A percentile compares a stretch with the other conserved stretches of the same genome.
Evolutionary conservation across 2,113 vertebrate species (phyloP).

Genomic region (Patagioenas fasciata): DNA sequence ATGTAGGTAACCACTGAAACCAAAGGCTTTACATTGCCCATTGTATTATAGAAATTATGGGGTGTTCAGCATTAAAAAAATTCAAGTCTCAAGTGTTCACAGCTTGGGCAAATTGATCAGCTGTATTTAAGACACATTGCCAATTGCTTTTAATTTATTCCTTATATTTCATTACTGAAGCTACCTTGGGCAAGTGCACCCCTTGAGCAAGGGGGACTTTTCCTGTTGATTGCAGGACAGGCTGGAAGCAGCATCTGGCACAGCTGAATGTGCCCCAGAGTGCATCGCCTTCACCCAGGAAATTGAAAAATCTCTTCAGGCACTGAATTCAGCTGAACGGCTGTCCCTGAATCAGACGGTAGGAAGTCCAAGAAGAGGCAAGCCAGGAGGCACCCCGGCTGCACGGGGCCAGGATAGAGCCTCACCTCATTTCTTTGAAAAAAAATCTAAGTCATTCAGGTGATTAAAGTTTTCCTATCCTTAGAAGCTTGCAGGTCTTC

Average conservation of each 20-base stretch:
- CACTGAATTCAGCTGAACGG: neutral
- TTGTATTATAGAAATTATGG: rapidly evolving
- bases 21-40: neutral
- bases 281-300: rapidly evolving
- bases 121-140: neutral
- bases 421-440: neutral
- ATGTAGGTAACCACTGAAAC: neutral
- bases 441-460: neutral
- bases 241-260: neutral
- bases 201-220: too few species aligned
- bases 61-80: neutral
- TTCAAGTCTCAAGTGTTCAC: neutral
- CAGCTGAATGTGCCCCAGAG: rapidly evolving
- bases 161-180: neutral
- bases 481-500: neutral
- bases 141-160: neutral
- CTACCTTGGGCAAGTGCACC: neutral
- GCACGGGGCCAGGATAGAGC: neutral
- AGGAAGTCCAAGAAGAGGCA: neutral
- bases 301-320: neutral
- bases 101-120: neutral
- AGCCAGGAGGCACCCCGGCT: neutral
- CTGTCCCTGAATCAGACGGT: neutral
- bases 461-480: neutral
- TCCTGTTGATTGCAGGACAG: neutral